These are phyloP conservation scores for Amazona finschi DNA, from an alignment of 2,797 vertebrate genomes.

Conservation along the genomic window DNA sequence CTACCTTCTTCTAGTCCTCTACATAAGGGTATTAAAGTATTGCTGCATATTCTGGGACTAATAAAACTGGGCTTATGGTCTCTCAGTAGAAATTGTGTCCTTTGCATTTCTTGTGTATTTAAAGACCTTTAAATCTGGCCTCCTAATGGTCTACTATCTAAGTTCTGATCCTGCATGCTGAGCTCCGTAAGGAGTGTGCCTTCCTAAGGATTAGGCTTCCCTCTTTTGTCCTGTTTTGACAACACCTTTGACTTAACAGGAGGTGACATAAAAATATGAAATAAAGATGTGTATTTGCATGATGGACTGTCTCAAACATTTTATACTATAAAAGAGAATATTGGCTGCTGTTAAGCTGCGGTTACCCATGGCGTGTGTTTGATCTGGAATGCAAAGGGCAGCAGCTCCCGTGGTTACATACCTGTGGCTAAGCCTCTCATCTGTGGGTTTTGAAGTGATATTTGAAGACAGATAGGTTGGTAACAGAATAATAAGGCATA, in stretches of 20 bases:
- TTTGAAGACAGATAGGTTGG: not conserved
- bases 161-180: not conserved
- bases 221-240: not conserved
- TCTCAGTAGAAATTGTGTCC: not conserved
- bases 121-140: not conserved
- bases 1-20: not conserved
- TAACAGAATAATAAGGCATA: not conserved
- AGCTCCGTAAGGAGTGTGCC: not conserved
- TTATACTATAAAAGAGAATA: not conserved
- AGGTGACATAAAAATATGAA: not conserved
- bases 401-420: not conserved
- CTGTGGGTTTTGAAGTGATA: not conserved
- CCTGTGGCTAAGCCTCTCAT: not conserved
- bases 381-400: not conserved
- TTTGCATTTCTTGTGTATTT: not conserved
- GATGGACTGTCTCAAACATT: not conserved
- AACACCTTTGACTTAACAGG: not conserved
- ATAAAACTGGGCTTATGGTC: not conserved
- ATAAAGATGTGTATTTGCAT: not conserved
- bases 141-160: not conserved
- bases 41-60: not conserved
- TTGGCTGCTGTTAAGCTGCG: not conserved
- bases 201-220: not conserved
- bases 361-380: not conserved
- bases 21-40: not conserved